Conservation (phyloP, 37 sponge, comb jelly and placozoan genomes). For the Halisarca cf. caerulea region DNA sequence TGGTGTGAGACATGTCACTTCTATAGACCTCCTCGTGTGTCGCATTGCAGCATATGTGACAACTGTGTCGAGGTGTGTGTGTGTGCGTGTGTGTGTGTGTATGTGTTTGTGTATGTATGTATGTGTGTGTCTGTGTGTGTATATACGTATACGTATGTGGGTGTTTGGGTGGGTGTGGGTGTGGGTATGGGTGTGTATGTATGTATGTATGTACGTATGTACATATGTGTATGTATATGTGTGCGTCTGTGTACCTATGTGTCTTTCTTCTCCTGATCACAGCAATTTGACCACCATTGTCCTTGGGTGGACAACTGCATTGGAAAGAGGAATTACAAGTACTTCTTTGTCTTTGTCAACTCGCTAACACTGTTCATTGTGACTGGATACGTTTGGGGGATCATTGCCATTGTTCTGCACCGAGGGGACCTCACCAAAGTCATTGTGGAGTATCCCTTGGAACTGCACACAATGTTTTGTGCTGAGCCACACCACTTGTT, state of each 20-base stretch:
- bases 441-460: constrained; percentile 83
- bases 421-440: constrained; percentile 29
- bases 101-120: background rate
- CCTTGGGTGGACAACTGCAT: constrained; percentile 99
- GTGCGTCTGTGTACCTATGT: too few species aligned
- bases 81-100: constrained; percentile 23
- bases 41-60: constrained; percentile 98
- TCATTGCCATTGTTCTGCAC: constrained; percentile 61
- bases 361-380: constrained; percentile 81
- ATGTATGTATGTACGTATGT: too few species aligned
- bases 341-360: constrained; percentile 93
- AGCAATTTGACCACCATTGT: constrained; percentile 99
- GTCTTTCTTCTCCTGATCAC: background rate
- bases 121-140: background rate
- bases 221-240: too few species aligned
- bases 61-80: constrained; percentile 91
- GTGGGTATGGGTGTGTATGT: too few species aligned
- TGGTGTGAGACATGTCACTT: constrained; percentile 99
- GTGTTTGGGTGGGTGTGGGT: background rate
- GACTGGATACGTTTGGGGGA: constrained; percentile 64
- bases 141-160: background rate
- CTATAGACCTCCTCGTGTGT: constrained; percentile 94
- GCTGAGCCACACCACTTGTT: too few species aligned
- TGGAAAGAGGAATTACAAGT: constrained; percentile 95
- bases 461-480: too few species aligned